Evolutionary conservation across 2,113 vertebrate genomes (phyloP), one percentile per base, ranked within the genome.

Genomic region (Nettapus auritus): DNA sequence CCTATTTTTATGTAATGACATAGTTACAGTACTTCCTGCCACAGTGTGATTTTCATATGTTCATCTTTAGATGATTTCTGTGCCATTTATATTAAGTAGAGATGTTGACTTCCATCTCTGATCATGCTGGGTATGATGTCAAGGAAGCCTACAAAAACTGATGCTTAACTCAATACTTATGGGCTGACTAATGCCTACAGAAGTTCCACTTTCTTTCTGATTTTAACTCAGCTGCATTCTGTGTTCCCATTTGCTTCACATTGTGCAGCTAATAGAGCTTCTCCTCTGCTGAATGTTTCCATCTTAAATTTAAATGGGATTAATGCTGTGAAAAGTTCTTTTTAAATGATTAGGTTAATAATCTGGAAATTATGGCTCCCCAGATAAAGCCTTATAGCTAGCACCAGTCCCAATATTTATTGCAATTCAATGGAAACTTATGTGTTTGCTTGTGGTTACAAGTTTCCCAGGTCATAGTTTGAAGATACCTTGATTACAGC

Each of bases 301-400:
- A 69, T 94, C 91, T 95, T 87, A 94, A 96, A 96, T 98, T 95
- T 97, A 98, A 97, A 96, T 95, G 82, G 75, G 56, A 97, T 97
- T 97, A 97, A 96, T 96, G 84, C 89, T 95, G 81, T 94, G 93
- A 96, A 96, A 97, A 97, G 33, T 93, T 97, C n/a, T 92, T 97
- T 95, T 90, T 67, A 95, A 98, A 95, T 90, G 36, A 95, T 97
- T 97, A 96, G 36, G 38, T 97, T 98, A 97, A 97, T 96, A 97
- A 97, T 94, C 88, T 97, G 95, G 89, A 98, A 98, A 97, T 90
- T 87, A 96, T 91, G 52, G 29, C 33, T 95, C 87, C 40, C 26
- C 52, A 97, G 89, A 91, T 91, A 96, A 93, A 88, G 29, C 11
- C 16, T 60, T 57, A 40, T 13, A 80, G 33, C 33, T 89, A 73